Evolutionary conservation across 2,888 invertebrate genomes (phyloP), one percentile per base, ranked within the genome.

Genomic region (Parnassius orleans): DNA sequence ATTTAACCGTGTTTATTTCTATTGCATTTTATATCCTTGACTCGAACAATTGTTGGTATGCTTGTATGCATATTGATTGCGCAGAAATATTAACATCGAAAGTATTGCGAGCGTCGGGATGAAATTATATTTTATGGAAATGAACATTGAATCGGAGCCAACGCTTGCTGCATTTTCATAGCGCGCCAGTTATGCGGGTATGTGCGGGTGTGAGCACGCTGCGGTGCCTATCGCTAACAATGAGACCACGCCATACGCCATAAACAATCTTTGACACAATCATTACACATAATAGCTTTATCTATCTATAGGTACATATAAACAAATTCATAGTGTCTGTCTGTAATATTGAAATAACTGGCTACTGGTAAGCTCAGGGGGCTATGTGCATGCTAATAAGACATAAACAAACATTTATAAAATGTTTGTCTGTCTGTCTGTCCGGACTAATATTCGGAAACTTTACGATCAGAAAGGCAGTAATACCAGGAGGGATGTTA

Each of bases 181-280:
- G 78, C 81, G 83, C 81, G 83, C 84, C 87, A 85, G 84, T 83
- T 82, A 86, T 86, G 80, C 83, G 80, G 78, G 79, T 80, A 83
- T 81, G 84, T 78, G 79, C 82, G 80, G 77, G 81, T 79, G 79
- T 72, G 76, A 68, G 66, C 71, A 71, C 73, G 63, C 62, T 71
- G 77, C 57, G 78, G 79, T 80, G 80, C 81, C 80, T 81, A 81
- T 82, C 81, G 79, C 82, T 83, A 86, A 90, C 88, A 90, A 89
- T 90, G 79, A 86, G 84, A 86, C 88, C 88, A 84, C 87, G 82
- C 88, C 90, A 85, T 81, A 80, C 77, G 80, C 83, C 81, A 86
- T 87, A 87, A 86, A 89, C 89, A 89, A 90, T 90, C 87, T 89
- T 90, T 84, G 86, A 80, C 80, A 78, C 86, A 84, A 86, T 87